Base-by-base conservation (phyloP, 2,888 invertebrate species). In the Eristalinus sepulchralis region DNA sequence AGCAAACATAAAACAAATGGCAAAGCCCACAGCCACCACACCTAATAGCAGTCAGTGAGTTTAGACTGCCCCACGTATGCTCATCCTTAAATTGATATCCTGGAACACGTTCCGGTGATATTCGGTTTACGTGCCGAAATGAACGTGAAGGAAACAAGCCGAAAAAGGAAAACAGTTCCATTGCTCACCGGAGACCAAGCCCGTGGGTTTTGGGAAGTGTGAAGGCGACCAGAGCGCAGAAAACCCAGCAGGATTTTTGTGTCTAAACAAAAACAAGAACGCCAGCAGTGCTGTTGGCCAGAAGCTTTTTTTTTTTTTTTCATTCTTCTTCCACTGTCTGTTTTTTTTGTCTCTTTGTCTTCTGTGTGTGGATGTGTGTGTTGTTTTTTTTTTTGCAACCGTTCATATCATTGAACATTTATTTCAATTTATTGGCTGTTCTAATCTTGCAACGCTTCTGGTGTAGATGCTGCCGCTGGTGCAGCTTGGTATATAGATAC, bases 21-120 rank as follows among this genome's bases (percentile, higher is more conserved):
- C 66, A 66, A 62, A 66, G 36, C 59, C 0, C 72, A 34, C 27
- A 34, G 34, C 75, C 34, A 10, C 34, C 47, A 60, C 57, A n/a
- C n/a, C 6, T 20, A 27, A 27, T 33, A 17, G 66, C 27, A 72
- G 57, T 67, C 72, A 73, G 34, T 34, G 80, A 67, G 73, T 82
- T 82, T 82, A 82, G 82, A 85, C 85, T 85, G 68, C 72, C 73
- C 63, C 86, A 86, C 86, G 86, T 86, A 78, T 86, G 82, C 83
- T 86, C 86, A 86, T 86, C 86, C 86, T 79, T 78, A 83, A 86
- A 86, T 86, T 86, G 86, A 86, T 86, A 86, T 86, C 86, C 86
- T 86, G 62, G 34, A 86, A 83, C 86, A 86, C 83, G 86, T 86
- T 83, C 78, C 75, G 86, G 86, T 86, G 86, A 86, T 86, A 86